Conservation (phyloP, 2,888 invertebrate genomes). For the Heliconius ismenius region DNA sequence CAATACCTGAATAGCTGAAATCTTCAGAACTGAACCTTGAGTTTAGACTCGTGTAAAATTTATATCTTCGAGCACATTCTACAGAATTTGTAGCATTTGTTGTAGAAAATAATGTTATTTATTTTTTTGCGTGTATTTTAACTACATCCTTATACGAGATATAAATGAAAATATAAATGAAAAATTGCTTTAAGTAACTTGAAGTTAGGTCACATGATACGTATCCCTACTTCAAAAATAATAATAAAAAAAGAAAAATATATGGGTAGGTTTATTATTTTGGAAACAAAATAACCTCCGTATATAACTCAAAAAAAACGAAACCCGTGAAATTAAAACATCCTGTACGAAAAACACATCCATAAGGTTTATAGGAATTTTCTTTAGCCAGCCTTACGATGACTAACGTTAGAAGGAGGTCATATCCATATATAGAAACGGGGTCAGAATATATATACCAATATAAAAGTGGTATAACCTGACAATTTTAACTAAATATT, state of each 20-base stretch:
- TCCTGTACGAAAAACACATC: background rate
- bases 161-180: background rate
- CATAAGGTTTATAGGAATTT: background rate
- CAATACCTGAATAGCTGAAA: too few relatives aligned
- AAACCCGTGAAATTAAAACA: background rate
- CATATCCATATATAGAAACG: conserved; percentile 7
- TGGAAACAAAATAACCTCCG: background rate
- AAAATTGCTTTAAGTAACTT: background rate
- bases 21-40: too few relatives aligned
- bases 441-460: background rate
- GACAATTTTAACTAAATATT: background rate
- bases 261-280: too few relatives aligned
- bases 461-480: background rate
- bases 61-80: too few relatives aligned
- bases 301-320: background rate
- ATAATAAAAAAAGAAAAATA: too few relatives aligned
- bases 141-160: background rate
- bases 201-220: background rate
- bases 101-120: too few relatives aligned
- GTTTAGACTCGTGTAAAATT: too few relatives aligned
- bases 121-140: too few relatives aligned
- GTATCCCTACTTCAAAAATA: background rate
- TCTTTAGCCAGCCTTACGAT: conserved; percentile 5
- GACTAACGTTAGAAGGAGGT: conserved; percentile 23
- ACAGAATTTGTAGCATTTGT: too few relatives aligned